Percentiles rank a stretch among this genome's conserved stretches.
phyloP scores from a whole-genome alignment of 53 echinoderm and acorn worm genomes.

The Astropecten irregularis region DNA sequence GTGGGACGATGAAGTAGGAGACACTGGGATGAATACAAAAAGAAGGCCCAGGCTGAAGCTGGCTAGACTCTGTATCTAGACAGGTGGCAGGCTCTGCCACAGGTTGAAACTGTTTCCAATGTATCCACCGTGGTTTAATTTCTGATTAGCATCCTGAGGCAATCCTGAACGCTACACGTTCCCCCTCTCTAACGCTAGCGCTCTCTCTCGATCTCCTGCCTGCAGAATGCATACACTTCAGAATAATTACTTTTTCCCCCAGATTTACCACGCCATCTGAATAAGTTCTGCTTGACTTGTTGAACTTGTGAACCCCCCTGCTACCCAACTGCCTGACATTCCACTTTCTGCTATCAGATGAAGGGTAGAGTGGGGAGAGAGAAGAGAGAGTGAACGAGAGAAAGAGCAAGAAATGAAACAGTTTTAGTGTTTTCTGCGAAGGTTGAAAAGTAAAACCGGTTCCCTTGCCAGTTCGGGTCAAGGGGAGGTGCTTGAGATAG shows the following conservation, averaged over 20 bases:
- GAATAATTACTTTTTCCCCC: conserved; percentile 47
- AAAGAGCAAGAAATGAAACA: background rate
- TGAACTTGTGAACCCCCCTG: conserved; percentile 29
- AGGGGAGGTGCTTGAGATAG: conserved; percentile 16
- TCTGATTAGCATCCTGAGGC: conserved; percentile 13
- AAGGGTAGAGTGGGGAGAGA: too few species aligned
- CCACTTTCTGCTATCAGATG: background rate
- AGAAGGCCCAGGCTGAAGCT: background rate
- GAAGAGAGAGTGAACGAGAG: too few species aligned
- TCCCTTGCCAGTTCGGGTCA: conserved; percentile 12
- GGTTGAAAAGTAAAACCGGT: background rate
- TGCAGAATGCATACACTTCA: too few species aligned
- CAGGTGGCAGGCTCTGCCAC: background rate
- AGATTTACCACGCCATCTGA: conserved; percentile 20
- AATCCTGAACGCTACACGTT: too few species aligned
- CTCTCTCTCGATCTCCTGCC: too few species aligned
- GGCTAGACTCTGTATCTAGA: too few species aligned
- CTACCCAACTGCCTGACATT: background rate
- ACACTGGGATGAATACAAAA: too few species aligned
- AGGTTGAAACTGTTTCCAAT: conserved; percentile 30
- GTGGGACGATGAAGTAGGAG: background rate
- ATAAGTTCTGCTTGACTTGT: conserved; percentile 37
- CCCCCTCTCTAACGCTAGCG: too few species aligned
- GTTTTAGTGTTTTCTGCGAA: conserved; percentile 8
- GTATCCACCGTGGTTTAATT: background rate